Evolutionary conservation across 2,888 invertebrate genomes (phyloP).

Genomic region (Dusona sp.): DNA sequence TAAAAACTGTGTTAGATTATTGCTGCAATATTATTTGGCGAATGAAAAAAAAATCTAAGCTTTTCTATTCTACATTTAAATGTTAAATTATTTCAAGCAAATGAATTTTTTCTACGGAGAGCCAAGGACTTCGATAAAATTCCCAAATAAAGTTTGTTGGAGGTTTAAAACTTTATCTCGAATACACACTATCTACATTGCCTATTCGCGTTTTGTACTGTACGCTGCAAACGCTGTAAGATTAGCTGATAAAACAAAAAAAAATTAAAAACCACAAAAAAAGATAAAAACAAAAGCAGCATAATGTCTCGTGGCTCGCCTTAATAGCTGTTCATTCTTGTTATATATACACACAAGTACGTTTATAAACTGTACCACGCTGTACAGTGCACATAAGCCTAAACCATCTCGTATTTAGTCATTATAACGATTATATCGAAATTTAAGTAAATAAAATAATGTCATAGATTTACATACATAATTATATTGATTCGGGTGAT

Average conservation of each 20-base stretch:
- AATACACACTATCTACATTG: constrained; percentile 10
- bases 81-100: not conserved
- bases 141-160: constrained; percentile 18
- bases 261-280: not conserved
- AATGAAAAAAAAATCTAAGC: not conserved
- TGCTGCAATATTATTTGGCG: not conserved
- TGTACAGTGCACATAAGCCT: constrained; percentile 61
- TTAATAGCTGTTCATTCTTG: constrained; percentile 62
- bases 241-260: constrained; percentile 41
- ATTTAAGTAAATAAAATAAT: constrained; percentile 3
- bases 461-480: not conserved
- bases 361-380: constrained; percentile 44
- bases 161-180: constrained; percentile 5
- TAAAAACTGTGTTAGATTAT: not conserved
- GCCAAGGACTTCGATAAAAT: constrained; percentile 8
- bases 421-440: constrained; percentile 21
- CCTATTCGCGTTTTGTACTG: constrained; percentile 51
- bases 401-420: constrained; percentile 51
- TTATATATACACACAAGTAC: constrained; percentile 34
- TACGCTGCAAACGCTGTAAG: constrained; percentile 56
- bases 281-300: constrained; percentile 39
- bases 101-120: constrained; percentile 1
- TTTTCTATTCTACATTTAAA: not conserved
- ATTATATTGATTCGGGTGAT: not conserved
- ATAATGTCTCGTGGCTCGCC: constrained; percentile 61